phyloP scores from a whole-genome alignment of 1,140 invertebrate genomes.

The Drosophila mayri region DNA sequence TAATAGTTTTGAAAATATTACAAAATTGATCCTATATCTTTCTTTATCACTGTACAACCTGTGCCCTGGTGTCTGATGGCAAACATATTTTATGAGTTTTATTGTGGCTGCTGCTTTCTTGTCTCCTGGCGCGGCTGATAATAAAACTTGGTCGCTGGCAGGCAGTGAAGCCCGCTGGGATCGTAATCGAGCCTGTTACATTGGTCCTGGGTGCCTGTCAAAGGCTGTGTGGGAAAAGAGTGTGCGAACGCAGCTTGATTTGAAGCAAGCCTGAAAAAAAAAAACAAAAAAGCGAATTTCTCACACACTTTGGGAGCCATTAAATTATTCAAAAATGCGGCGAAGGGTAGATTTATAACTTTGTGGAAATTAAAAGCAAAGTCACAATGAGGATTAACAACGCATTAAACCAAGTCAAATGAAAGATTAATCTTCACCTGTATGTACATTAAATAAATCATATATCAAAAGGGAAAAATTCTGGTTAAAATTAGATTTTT shows the following conservation, averaged over 20 bases:
- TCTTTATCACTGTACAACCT: not conserved
- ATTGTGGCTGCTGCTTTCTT: slow-evolving; percentile 48
- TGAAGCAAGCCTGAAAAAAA: slow-evolving; percentile 7
- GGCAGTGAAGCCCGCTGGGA: slow-evolving; percentile 70
- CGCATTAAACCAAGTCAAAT: not conserved
- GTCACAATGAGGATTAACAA: not conserved
- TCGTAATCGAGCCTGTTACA: slow-evolving; percentile 76
- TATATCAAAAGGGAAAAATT: not conserved
- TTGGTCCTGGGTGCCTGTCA: slow-evolving; percentile 42
- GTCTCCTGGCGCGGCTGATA: slow-evolving; percentile 65
- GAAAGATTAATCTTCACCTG: not conserved
- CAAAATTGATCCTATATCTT: not conserved
- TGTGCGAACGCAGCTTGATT: slow-evolving; percentile 46
- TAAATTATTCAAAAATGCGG: slow-evolving; percentile 1
- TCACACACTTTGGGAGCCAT: slow-evolving; percentile 1
- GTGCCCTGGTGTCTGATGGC: slow-evolving; percentile 59
- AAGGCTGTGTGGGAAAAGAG: slow-evolving; percentile 7
- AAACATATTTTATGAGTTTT: slow-evolving; percentile 81
- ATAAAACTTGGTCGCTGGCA: slow-evolving; percentile 75
- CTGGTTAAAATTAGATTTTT: not conserved
- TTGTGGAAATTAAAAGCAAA: slow-evolving; percentile 4
- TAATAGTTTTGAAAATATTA: not conserved
- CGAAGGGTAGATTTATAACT: not conserved
- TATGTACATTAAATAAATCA: not conserved
- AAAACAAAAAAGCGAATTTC: slow-evolving; percentile 6